Evolutionary conservation across 2,113 vertebrate genomes (phyloP).

Genomic region (Tachysurus fulvidraco): DNA sequence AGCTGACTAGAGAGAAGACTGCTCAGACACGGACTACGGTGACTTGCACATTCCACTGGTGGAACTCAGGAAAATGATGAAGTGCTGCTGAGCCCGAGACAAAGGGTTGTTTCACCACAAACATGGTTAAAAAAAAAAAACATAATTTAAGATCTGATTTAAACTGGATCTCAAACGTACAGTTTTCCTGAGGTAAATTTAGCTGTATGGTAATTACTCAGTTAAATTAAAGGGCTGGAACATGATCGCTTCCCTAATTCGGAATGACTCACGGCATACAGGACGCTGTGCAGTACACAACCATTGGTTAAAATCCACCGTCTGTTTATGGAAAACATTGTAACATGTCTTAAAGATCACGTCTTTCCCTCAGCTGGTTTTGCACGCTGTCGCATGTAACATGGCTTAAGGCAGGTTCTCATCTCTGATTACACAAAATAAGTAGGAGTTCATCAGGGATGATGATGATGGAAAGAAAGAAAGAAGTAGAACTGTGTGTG

Average conservation of each 20-base stretch:
- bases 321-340: background rate
- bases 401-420: background rate
- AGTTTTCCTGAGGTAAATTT: background rate
- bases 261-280: background rate
- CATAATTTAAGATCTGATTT: background rate
- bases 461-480: background rate
- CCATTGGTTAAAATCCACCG: background rate
- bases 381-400: background rate
- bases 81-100: background rate
- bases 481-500: no score
- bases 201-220: background rate
- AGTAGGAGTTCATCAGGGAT: background rate
- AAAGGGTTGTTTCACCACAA: background rate
- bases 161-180: background rate
- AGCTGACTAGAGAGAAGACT: conserved; percentile 33
- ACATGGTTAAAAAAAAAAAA: background rate
- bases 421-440: background rate
- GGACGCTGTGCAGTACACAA: background rate
- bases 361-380: background rate
- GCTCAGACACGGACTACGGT: conserved; percentile 13
- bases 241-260: no score
- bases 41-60: conserved; percentile 53
- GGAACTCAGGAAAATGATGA: background rate
- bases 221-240: background rate
- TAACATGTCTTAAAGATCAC: background rate